Evolutionary conservation across 2,888 invertebrate genomes (phyloP).

Genomic region (Hyppa rectilinea): DNA sequence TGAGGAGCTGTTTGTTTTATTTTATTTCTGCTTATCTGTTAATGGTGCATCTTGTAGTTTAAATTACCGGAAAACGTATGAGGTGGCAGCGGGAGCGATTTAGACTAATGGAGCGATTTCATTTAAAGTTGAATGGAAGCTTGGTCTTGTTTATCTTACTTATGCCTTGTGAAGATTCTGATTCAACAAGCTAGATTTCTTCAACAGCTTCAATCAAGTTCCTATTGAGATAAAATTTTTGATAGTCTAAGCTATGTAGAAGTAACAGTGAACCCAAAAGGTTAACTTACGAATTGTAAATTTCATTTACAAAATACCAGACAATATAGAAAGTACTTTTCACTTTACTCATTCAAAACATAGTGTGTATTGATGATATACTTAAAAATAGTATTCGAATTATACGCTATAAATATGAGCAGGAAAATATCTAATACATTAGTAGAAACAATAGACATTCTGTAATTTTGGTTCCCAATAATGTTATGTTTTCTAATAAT

Average conservation of each 20-base stretch:
- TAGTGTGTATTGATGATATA: conserved; percentile 4
- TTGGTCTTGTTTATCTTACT: background rate
- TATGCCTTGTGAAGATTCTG: background rate
- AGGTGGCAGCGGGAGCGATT: conserved; percentile 57
- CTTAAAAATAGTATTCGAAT: conserved; percentile 1
- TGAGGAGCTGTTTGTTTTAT: conserved; percentile 84
- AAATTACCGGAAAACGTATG: conserved; percentile 80
- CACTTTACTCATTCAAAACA: background rate
- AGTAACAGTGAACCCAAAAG: background rate
- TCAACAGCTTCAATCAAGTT: background rate
- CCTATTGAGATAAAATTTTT: background rate
- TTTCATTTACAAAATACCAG: background rate
- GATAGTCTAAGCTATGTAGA: background rate
- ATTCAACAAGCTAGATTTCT: background rate
- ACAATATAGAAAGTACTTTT: background rate
- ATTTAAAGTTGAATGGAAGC: background rate
- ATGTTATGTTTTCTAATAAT: conserved; percentile 17
- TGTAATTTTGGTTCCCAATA: conserved; percentile 18
- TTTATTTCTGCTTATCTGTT: conserved; percentile 86
- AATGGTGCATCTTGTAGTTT: conserved; percentile 84
- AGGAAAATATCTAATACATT: conserved; percentile 37
- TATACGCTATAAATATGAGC: background rate
- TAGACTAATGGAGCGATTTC: conserved; percentile 8
- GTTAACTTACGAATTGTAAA: background rate
- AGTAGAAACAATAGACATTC: background rate